Evolutionary conservation across 2,113 vertebrate genomes (phyloP), one percentile per base, ranked within the genome.

Genomic region (Reinhardtius hippoglossoides): DNA sequence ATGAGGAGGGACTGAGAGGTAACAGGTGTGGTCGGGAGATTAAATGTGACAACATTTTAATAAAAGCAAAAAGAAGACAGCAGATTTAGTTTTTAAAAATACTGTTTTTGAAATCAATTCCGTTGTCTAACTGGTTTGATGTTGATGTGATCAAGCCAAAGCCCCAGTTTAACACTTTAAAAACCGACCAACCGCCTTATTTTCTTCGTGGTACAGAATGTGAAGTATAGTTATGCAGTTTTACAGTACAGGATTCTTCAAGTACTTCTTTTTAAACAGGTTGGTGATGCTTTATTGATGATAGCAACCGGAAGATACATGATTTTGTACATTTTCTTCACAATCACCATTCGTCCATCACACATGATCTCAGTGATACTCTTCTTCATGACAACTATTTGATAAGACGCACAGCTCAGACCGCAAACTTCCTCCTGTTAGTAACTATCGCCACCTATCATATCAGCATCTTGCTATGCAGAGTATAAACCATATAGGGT

Each of bases 171-270:
- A 56, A 80, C 13, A 31, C 31, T 31, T 31, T 7, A 31, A 31
- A 76, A 76, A 91, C 85, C 65, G 1, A 18, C 57, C 73, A 74
- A 35, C 77, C 24, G 5, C 40, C 79, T 64, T 46, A 63, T 72
- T 69, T 60, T 48, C 64, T 58, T 42, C 68, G 76, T 37, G 55
- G 5, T 52, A 73, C 62, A 64, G 26, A 56, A 42, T 27, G 40
- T 21, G 26, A 65, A n/a, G 55, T 50, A 54, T 37, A 18, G 58
- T 57, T 54, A 62, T 63, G 73, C 44, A 65, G 27, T 35, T 20
- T 71, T 81, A 85, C 78, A 86, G 73, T 76, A 86, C 73, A 58
- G 24, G 65, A 79, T 61, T 63, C 64, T 58, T 40, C 72, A 78
- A 78, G 79, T 81, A 71, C 68, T 26, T 61, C 20, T 67, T 57